Evolutionary conservation across 2,888 invertebrate species (phyloP).

Genomic region (Pammene fasciana): DNA sequence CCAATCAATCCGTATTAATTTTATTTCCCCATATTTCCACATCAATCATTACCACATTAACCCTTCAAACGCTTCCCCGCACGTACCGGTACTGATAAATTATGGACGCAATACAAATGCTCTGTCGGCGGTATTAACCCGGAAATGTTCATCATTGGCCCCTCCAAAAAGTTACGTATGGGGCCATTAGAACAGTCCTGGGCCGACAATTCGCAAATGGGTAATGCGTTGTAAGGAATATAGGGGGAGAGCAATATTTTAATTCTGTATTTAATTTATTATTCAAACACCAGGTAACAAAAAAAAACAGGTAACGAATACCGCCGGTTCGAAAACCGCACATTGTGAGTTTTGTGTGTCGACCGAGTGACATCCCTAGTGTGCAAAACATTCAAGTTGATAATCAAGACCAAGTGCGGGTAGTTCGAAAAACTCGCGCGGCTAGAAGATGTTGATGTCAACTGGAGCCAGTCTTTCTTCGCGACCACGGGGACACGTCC

Average conservation of each 20-base stretch:
- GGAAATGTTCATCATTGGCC: conserved; percentile 40
- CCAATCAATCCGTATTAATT: not conserved
- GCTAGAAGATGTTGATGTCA: too few species aligned
- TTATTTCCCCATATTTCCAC: conserved; percentile 15
- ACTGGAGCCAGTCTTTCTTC: too few species aligned
- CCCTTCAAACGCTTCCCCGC: conserved; percentile 34
- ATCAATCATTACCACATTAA: conserved; percentile 34
- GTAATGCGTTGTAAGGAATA: conserved; percentile 8
- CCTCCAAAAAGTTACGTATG: conserved; percentile 39
- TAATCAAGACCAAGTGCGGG: too few species aligned
- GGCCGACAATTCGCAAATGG: conserved; percentile 39
- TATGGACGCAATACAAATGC: conserved; percentile 36
- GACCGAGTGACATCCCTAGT: too few species aligned
- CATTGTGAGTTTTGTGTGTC: too few species aligned
- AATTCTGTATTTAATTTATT: not conserved
- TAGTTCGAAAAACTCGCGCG: too few species aligned
- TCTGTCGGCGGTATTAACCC: conserved; percentile 39
- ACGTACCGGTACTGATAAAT: conserved; percentile 31
- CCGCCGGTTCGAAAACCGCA: too few species aligned
- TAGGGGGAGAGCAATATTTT: not conserved
- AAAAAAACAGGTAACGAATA: too few species aligned
- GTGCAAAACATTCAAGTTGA: too few species aligned
- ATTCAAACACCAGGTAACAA: too few species aligned
- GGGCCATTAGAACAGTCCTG: conserved; percentile 33
- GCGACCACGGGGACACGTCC: too few species aligned